phyloP scores from a whole-genome alignment of 2,797 vertebrate genomes.

The Falco cherrug region DNA sequence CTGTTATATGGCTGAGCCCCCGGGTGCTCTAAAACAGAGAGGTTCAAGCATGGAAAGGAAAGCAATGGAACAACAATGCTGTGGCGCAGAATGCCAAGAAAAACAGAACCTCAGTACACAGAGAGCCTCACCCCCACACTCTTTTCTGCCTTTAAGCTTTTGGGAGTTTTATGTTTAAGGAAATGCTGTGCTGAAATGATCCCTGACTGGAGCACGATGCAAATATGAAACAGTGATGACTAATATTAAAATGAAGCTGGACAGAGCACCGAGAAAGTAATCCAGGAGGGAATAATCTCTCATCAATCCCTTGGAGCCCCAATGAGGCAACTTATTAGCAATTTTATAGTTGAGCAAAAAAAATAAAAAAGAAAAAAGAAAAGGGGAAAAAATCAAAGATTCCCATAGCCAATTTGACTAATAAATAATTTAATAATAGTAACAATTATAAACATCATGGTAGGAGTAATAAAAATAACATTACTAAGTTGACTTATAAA shows the following conservation, averaged over 20 bases:
- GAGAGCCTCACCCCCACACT: background rate
- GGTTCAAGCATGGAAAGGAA: background rate
- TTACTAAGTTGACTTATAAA: background rate
- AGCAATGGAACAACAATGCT: background rate
- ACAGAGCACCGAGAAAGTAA: slow-evolving; percentile 27
- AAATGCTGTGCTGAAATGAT: background rate
- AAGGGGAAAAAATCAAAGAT: background rate
- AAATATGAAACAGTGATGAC: slow-evolving; percentile 30
- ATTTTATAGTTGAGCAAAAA: background rate
- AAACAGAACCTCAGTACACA: background rate
- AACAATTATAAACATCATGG: background rate
- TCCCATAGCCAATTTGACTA: background rate
- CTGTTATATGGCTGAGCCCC: background rate
- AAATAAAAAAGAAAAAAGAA: no score
- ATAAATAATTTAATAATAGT: background rate
- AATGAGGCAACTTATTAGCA: background rate
- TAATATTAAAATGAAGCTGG: slow-evolving; percentile 46
- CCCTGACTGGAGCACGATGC: background rate
- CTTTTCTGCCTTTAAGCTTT: background rate
- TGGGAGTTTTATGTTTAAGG: background rate
- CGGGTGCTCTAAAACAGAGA: fast-evolving
- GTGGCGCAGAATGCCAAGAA: background rate
- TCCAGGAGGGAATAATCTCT: background rate
- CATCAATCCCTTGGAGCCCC: background rate
- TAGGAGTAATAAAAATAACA: background rate